phyloP scores from a whole-genome alignment of 2,113 vertebrate species.

The Xiphophorus maculatus region DNA sequence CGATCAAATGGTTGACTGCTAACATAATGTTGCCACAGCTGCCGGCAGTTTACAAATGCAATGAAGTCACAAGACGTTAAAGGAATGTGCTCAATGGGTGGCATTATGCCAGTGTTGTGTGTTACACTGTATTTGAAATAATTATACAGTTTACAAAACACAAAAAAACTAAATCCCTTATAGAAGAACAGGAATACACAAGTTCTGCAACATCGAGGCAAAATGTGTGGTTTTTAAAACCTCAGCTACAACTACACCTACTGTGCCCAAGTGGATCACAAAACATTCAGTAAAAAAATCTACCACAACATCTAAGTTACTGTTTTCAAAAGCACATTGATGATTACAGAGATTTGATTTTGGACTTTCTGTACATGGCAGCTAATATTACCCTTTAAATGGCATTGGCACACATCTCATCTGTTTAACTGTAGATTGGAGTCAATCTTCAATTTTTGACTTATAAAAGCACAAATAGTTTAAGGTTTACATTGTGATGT shows the following conservation, averaged over 20 bases:
- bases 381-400: constrained; percentile 32
- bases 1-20: constrained; percentile 22
- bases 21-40: constrained; percentile 28
- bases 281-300: constrained; percentile 23
- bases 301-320: constrained; percentile 14
- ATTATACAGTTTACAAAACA: constrained; percentile 46
- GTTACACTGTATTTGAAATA: constrained; percentile 13
- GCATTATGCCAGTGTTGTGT: constrained; percentile 21
- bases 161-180: constrained; percentile 18
- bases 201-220: constrained; percentile 7
- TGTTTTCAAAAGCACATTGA: constrained; percentile 27
- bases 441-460: constrained; percentile 2
- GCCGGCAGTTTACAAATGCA: constrained; percentile 61
- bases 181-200: constrained; percentile 45
- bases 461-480: constrained; percentile 18
- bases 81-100: constrained; percentile 55
- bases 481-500: constrained; percentile 5
- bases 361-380: constrained; percentile 46
- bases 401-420: not conserved
- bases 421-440: not conserved
- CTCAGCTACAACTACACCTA: constrained; percentile 14
- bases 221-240: constrained; percentile 28
- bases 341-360: constrained; percentile 15
- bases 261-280: constrained; percentile 35
- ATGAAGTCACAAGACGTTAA: constrained; percentile 45